Base-by-base conservation (phyloP, 2,797 vertebrate genomes). In the Hippopotamyrus pictus region DNA sequence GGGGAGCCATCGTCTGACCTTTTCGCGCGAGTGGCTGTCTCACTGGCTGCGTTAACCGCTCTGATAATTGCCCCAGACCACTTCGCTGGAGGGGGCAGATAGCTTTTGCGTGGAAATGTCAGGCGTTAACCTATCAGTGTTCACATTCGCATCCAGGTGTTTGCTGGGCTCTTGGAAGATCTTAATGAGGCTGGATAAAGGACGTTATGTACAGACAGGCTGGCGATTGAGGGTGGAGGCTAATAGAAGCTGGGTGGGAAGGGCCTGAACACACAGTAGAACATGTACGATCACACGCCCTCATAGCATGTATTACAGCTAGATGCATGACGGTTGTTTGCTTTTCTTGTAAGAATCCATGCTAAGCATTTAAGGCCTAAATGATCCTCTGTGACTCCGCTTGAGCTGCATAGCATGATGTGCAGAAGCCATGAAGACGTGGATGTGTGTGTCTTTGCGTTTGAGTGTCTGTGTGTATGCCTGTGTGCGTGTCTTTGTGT, bases 171-270 rank as follows among this genome's bases (percentile, higher is more conserved):
- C 9, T 9, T n/a, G 46, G n/a, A 85, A 22, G 51, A 85, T 51
- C 82, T 29, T 29, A 50, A 85, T 85, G 46, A 85, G 29, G 48
- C n/a, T 17, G 50, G 53, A 87, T 54, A 5, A 57, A 37, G 25
- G 12, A 37, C 17, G 33, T 87, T 59, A 54, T 87, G 50, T 57
- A 29, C 83, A 25, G 25, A 2, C 25, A 33, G 51, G n/a, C 25
- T 22, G 17, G 50, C 9, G 3, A 14, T 19, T 37, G 51, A 59
- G 51, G 51, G 25, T 33, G 29, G 5, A 25, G 22, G 14, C 22
- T 86, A 5, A 50, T 86, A 22, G 59, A 76, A 89, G 88, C 88
- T 83, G 59, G 65, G 87, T 88, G 46, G 88, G 87, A 69, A 79
- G 44, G 25, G n/a, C 62, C 62, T 69, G 62, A 37, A 33, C 25